phyloP scores from a whole-genome alignment of 2,797 vertebrate species.

The Psittacula derbiana region DNA sequence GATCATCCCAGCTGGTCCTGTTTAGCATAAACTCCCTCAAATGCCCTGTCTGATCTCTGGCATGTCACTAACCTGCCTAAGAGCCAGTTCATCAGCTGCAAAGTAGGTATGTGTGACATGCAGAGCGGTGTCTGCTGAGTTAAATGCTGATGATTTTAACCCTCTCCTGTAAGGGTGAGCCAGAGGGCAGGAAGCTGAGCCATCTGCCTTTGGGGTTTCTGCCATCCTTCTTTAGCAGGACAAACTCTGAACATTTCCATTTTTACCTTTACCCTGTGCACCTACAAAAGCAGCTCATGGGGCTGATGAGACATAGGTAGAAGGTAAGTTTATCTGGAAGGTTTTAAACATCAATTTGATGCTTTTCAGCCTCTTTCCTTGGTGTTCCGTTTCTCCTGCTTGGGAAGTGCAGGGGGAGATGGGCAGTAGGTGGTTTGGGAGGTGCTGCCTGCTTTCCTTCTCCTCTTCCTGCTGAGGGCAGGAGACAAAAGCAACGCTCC shows the following conservation, averaged over 20 bases:
- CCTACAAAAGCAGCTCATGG: rapidly evolving
- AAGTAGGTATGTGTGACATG: neutral
- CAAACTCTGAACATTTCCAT: neutral
- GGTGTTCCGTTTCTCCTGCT: neutral
- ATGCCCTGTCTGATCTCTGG: neutral
- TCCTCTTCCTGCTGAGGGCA: neutral
- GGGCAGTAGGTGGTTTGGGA: neutral
- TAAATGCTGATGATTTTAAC: conserved; percentile 12
- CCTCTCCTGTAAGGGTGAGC: neutral
- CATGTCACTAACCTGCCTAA: neutral
- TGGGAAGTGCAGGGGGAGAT: neutral
- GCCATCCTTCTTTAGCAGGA: neutral
- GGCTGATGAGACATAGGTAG: neutral
- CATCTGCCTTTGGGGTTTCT: neutral
- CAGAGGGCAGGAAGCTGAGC: neutral
- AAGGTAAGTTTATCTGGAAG: neutral
- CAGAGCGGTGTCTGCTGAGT: neutral
- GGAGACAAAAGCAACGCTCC: neutral
- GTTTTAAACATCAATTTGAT: neutral
- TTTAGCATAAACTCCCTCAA: conserved; percentile 13
- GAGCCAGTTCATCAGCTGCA: neutral
- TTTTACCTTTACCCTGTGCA: rapidly evolving
- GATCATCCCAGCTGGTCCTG: conserved; percentile 13
- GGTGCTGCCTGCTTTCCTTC: neutral
- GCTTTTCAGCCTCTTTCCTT: neutral